Evolutionary conservation across 2,797 vertebrate species (phyloP), one percentile per base, ranked within the genome.

Genomic region (Cephalopachus bancanus): DNA sequence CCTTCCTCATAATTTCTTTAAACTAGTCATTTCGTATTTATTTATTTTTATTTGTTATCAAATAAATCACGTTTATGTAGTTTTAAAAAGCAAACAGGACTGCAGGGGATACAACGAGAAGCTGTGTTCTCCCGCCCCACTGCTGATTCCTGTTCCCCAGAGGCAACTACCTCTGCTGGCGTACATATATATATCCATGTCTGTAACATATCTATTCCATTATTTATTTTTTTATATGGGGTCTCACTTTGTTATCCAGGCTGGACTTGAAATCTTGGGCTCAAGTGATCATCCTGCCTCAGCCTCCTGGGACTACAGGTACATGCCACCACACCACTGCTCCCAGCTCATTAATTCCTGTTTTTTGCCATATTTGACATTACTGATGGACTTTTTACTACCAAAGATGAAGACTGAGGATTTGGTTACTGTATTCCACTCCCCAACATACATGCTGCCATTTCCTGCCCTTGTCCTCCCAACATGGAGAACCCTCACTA

Each of bases 31-130:
- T 85, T 93, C 83, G 4, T 44, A 44, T 44, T 44, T 74, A 81
- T 19, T 76, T 75, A 26, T 17, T 89, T 60, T 85, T 57, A 60
- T 83, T 79, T 83, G 28, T 75, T 89, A 93, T 26, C 69, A 79
- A 83, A 87, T 62, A 72, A 95, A 79, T 69, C 51, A 5, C 15
- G 30, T 71, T 4, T 67, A 17, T 37, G 20, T 51, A 64, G n/a
- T 55, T 87, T 88, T 80, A 26, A 72, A 79, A 80, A 62, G 33
- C 15, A 60, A 92, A 60, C 3, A 83, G 71, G 28, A 85, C 49
- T 71, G 22, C 1, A 55, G 74, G 62, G 7, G 6, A 85, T 37
- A 76, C 22, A 71, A 62, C 24, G 30, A 74, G 81, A 92, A 84
- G 7, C 11, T 3, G 11, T 57, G 5, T 19, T 76, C 67, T 76